phyloP scores from a whole-genome alignment of 2,888 invertebrate genomes.

The Torymus auratus region DNA sequence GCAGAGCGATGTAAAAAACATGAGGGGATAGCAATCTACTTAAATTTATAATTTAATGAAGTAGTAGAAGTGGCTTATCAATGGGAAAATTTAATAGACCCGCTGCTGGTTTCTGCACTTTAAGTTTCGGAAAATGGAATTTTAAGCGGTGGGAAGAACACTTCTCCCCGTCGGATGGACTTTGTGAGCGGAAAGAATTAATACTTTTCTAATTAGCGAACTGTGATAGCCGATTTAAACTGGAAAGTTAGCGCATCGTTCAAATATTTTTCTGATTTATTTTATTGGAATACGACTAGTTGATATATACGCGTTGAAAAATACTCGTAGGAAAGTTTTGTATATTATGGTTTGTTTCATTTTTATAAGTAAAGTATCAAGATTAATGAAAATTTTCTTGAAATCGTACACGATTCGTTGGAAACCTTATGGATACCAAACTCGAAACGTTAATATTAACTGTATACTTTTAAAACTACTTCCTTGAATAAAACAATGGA shows the following conservation, averaged over 20 bases:
- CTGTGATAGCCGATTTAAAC: background rate
- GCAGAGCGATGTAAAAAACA: constrained; percentile 12
- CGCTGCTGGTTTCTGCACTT: background rate
- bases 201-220: background rate
- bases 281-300: too few relatives aligned
- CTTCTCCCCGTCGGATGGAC: background rate
- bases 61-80: background rate
- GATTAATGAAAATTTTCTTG: too few relatives aligned
- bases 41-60: background rate
- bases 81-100: background rate
- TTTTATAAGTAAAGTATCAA: too few relatives aligned
- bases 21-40: background rate
- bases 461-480: too few relatives aligned
- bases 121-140: background rate
- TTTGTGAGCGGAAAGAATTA: background rate
- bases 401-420: too few relatives aligned
- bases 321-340: too few relatives aligned
- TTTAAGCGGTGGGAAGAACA: background rate
- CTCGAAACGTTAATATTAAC: too few relatives aligned
- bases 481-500: too few relatives aligned
- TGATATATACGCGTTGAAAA: too few relatives aligned
- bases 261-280: too few relatives aligned
- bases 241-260: background rate
- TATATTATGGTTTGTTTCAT: too few relatives aligned
- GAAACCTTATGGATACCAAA: too few relatives aligned